phyloP scores from a whole-genome alignment of 92 coral and sea anemone species.

The Anthopleura xanthogrammica region DNA sequence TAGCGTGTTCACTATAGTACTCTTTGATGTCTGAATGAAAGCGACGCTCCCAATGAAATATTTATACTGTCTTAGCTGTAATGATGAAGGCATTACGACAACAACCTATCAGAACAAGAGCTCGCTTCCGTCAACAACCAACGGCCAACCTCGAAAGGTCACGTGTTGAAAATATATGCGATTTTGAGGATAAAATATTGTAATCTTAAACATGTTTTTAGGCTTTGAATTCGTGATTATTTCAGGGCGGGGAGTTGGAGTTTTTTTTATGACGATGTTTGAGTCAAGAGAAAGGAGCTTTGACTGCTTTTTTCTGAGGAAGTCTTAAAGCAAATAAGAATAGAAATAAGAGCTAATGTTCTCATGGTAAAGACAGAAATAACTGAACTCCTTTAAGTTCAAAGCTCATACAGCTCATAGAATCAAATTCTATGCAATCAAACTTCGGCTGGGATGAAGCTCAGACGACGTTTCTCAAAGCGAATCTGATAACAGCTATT shows the following conservation, averaged over 20 bases:
- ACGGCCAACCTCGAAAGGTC: not conserved
- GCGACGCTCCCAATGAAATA: constrained; percentile 16
- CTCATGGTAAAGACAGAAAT: too few species aligned
- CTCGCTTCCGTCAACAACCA: constrained; percentile 1
- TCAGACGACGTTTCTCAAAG: not conserved
- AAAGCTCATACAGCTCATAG: too few species aligned
- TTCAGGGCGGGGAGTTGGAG: not conserved
- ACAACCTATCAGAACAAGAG: constrained; percentile 16
- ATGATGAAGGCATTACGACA: not conserved
- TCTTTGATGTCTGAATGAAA: constrained; percentile 19
- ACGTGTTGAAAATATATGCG: not conserved
- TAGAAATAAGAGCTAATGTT: too few species aligned
- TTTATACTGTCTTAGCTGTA: not conserved
- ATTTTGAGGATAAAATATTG: not conserved
- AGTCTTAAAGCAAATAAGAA: not conserved
- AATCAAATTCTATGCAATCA: not conserved
- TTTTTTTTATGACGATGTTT: not conserved
- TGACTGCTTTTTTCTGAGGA: not conserved
- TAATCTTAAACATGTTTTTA: not conserved
- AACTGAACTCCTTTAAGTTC: not conserved
- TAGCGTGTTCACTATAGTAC: not conserved
- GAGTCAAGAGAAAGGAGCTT: too few species aligned
- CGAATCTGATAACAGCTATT: too few species aligned
- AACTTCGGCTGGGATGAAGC: not conserved
- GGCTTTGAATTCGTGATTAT: not conserved